Evolutionary conservation across 1,140 invertebrate species (phyloP), one percentile per base, ranked within the genome.

Genomic region (Bactericera cockerelli): DNA sequence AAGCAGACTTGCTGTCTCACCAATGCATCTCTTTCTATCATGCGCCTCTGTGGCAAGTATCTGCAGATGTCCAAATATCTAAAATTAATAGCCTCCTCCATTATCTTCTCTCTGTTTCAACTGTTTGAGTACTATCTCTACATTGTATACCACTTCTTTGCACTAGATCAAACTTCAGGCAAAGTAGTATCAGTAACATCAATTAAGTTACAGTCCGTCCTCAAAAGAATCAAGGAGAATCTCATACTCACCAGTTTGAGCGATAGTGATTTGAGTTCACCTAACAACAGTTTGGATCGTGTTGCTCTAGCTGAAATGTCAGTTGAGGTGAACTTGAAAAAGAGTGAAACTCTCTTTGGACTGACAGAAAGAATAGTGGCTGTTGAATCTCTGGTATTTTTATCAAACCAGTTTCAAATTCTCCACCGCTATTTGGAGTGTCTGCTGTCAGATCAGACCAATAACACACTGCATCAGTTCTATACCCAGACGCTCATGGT

Each of bases 81-180:
- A 22, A 83, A 89, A 59, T 88, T 92, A 21, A 94, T 98, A 59
- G 86, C 93, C 0, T 83, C 88, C 66, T 89, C 94, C 72, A 91
- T 98, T 4, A 82, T 96, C 13, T 78, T 82, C 63, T 84, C 86
- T 61, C 91, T 98, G 79, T 86, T 87, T 65, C 89, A 98, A 67
- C 76, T 99, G 54, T 94, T 95, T 71, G 93, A 99, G 66, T 93
- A 92, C 68, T 98, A 97, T 71, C 81, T 94, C 49, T 93, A 89
- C 70, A 79, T 88, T 0, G 89, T 96, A 1, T 87, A 91, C 71
- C 75, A 79, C n/a, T 92, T 95, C 65, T 97, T 97, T 70, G 83
- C 85, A 14, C 76, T 77, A 16, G 84, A 89, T 72, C 72, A 82
- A 56, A 55, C 64, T 10, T 83, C 84, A 69, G 78, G 77, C 70